Conservation (phyloP, 2,888 invertebrate genomes). For the Dasysyrphus albostriatus region DNA sequence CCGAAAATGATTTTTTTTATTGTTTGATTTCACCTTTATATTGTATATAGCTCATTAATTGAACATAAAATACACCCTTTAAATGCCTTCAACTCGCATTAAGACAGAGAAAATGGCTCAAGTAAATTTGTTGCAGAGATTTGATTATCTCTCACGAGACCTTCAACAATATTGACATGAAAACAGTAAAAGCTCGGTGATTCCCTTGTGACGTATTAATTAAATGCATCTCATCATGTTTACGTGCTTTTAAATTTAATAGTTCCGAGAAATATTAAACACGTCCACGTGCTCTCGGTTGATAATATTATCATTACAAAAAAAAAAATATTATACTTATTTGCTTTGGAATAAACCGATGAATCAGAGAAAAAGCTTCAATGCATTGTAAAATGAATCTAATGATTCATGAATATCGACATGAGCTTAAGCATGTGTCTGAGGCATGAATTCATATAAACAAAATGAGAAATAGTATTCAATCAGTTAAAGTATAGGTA, state of each 20-base stretch:
- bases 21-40: no score
- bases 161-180: neutral
- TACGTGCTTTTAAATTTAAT: neutral
- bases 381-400: neutral
- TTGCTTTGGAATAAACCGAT: neutral
- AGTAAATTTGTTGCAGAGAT: neutral
- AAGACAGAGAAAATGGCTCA: conserved; percentile 20
- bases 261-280: neutral
- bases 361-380: neutral
- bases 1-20: no score
- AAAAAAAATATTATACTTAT: neutral
- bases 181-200: conserved; percentile 46
- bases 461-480: neutral
- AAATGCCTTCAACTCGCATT: neutral
- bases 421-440: neutral
- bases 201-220: conserved; percentile 16
- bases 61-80: no score
- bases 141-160: neutral
- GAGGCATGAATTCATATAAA: neutral
- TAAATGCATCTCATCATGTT: neutral
- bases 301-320: neutral
- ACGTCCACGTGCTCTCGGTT: neutral
- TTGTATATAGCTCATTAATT: no score
- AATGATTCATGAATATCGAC: neutral
- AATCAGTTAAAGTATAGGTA: no score